These are phyloP conservation scores for Dendrocincla fuliginosa DNA, from an alignment of 2,797 vertebrate species.

Conservation along the genomic window DNA sequence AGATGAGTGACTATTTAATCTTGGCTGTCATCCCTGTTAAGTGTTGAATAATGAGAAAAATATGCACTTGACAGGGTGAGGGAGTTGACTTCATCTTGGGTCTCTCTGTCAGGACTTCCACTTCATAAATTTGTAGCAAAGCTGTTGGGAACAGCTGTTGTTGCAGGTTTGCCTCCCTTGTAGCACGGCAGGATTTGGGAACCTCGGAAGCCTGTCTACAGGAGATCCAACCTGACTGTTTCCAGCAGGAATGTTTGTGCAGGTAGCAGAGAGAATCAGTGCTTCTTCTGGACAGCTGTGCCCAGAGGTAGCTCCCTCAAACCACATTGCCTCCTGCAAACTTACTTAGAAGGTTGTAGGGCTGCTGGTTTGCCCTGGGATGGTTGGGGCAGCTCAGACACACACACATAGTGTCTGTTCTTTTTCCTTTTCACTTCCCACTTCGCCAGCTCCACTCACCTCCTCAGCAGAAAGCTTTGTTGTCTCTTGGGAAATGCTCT, in stretches of 20 bases:
- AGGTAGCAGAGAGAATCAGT: background rate
- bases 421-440: background rate
- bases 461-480: background rate
- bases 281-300: background rate
- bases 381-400: background rate
- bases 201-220: background rate
- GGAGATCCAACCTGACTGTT: background rate
- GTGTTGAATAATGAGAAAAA: conserved; percentile 72
- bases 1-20: conserved; percentile 65
- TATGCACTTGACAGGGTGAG: conserved; percentile 57
- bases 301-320: background rate
- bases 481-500: background rate
- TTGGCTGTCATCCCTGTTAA: conserved; percentile 65
- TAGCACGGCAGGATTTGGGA: background rate
- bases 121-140: conserved; percentile 1
- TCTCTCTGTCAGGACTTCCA: conserved; percentile 41
- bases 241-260: background rate
- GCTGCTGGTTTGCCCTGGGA: background rate
- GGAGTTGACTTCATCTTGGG: conserved; percentile 40
- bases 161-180: background rate
- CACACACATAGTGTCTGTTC: background rate
- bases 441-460: background rate
- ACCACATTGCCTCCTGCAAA: background rate
- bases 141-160: background rate
- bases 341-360: background rate